Evolutionary conservation across 2,888 invertebrate species (phyloP).

Genomic region (Anarsia innoxiella): DNA sequence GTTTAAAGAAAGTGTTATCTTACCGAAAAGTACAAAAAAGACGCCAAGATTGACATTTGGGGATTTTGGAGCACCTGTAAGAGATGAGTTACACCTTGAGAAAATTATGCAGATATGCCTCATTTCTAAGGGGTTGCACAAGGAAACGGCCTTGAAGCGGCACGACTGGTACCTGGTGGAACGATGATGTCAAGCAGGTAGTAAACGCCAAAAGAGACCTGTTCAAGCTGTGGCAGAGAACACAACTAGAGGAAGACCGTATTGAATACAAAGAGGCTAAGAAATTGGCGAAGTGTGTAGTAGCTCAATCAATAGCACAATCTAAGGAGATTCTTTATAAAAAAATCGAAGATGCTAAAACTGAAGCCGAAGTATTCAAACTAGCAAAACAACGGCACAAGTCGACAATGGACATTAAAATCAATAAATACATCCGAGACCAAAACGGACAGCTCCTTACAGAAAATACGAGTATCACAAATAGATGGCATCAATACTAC

Average conservation of each 20-base stretch:
- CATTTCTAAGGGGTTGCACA: too few relatives aligned
- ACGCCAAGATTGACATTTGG: too few relatives aligned
- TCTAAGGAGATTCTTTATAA: not conserved
- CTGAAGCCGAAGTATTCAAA: constrained; percentile 12
- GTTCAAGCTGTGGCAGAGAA: constrained; percentile 17
- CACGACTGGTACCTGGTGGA: constrained; percentile 14
- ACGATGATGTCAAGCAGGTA: constrained; percentile 4
- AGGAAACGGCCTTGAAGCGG: too few relatives aligned
- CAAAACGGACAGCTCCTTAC: too few relatives aligned
- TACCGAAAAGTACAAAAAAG: too few relatives aligned
- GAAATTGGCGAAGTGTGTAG: constrained; percentile 12
- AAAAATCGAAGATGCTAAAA: constrained; percentile 8
- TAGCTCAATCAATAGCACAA: constrained; percentile 12
- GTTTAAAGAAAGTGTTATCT: too few relatives aligned
- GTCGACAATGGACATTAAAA: constrained; percentile 11
- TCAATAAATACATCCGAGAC: constrained; percentile 5
- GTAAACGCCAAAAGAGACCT: constrained; percentile 11
- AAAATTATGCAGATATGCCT: too few relatives aligned
- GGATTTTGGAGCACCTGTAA: too few relatives aligned
- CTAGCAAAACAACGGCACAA: constrained; percentile 12
- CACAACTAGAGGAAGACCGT: constrained; percentile 10
- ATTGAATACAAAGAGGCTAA: constrained; percentile 11
- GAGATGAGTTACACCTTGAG: too few relatives aligned
- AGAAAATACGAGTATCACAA: not conserved
- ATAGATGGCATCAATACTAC: constrained; percentile 2